Evolutionary conservation across 1,140 invertebrate genomes (phyloP).

Genomic region (Archegozetes longisetosus): DNA sequence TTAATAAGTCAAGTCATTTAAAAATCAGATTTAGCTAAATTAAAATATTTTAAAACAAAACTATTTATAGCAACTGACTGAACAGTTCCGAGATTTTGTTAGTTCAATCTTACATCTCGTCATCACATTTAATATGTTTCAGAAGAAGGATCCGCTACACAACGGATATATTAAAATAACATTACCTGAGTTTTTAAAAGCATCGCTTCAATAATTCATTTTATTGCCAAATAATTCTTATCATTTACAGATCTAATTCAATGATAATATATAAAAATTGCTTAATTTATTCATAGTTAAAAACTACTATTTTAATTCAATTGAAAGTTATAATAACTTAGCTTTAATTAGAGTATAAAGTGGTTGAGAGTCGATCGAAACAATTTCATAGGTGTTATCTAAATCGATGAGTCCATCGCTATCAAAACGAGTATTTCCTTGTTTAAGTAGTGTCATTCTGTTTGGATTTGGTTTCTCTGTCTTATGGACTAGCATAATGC

Average conservation of each 20-base stretch:
- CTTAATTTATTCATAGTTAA: no score
- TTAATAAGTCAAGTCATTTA: no score
- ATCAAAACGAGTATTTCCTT: constrained; percentile 57
- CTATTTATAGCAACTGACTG: constrained; percentile 51
- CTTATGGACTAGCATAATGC: constrained; percentile 57
- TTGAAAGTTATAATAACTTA: not conserved
- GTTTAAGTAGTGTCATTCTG: constrained; percentile 45
- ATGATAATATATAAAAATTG: no score
- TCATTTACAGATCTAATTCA: no score
- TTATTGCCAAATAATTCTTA: no score
- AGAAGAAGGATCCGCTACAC: constrained; percentile 60
- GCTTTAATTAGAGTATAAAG: constrained; percentile 31
- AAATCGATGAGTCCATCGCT: constrained; percentile 68
- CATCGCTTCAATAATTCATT: constrained; percentile 22
- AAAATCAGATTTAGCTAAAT: no score
- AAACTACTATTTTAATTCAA: no score
- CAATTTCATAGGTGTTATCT: constrained; percentile 45
- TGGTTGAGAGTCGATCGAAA: constrained; percentile 42
- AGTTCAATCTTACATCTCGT: constrained; percentile 72
- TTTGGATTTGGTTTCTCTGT: constrained; percentile 42
- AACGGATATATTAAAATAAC: constrained; percentile 63
- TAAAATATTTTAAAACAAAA: not conserved
- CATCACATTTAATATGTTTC: constrained; percentile 71
- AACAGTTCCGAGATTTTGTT: constrained; percentile 83
- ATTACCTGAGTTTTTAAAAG: constrained; percentile 62